Base-by-base conservation (phyloP, 2,797 vertebrate species). In the Trachops cirrhosus region DNA sequence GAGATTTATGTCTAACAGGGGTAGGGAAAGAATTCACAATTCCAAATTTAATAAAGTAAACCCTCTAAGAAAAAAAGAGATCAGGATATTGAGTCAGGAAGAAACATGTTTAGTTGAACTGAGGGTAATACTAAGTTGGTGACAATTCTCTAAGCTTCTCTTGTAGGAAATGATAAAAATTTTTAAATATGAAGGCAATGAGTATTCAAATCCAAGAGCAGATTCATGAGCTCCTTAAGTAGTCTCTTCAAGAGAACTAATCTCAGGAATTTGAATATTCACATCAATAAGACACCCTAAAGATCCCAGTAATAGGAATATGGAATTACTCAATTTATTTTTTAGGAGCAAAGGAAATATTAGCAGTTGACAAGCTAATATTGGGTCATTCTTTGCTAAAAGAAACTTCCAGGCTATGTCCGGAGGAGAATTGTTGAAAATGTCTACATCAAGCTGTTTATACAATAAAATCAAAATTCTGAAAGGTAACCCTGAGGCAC, bases 371-470 rank as follows among this genome's bases (percentile, higher is more conserved):
- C 26, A 82, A 93, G 54, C 26, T 94, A 86, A 83, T 77, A 82
- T 79, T 94, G 89, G 32, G 21, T 22, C 24, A 94, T 91, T 83
- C 6, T 79, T 94, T 86, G 24, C 74, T 89, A 78, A 91, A 79
- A 89, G 12, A 96, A 96, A 89, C 7, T 77, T 79, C 39, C 41
- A 95, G 34, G 12, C 21, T 79, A 34, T 90, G 6, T 83, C 24
- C 59, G 48, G 15, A 87, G 29, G 46, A 12, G 21, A 93, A 4
- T 22, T 96, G 39, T 94, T 95, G 86, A 91, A 86, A 93, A 89
- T 86, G 24, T 73, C 59, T 88, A 67, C n/a, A 88, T 68, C 46
- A 70, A 86, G 37, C 39, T 21, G 75, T 16, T 93, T 84, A 64
- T 8, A 70, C n/a, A 89, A 86, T 59, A 24, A 75, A 75, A 89